Base-by-base conservation (phyloP, 2,888 invertebrate genomes). In the Sinelater perroti region DNA sequence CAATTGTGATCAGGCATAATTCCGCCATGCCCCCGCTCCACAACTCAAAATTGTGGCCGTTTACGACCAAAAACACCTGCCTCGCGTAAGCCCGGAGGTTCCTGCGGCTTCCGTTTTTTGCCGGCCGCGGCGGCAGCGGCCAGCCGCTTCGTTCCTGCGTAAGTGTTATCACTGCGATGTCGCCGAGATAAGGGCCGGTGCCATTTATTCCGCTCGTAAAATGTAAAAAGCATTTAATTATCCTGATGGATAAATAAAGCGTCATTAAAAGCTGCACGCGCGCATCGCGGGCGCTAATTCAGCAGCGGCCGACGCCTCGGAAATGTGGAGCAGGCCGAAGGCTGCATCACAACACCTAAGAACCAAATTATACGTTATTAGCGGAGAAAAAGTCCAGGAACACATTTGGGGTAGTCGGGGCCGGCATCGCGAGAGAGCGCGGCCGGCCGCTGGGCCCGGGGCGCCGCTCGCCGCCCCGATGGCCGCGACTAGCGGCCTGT, bases 331-430 rank as follows among this genome's bases (percentile, higher is more conserved):
- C 73, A 73, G 66, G 72, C 70, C 70, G 65, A 67, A 70, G 71
- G 69, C 70, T 67, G 67, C 70, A 71, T 71, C 69, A 70, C 65
- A 72, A 70, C 72, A 71, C 72, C 70, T 71, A 70, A 71, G 66
- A 71, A 62, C 70, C 64, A 75, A 75, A 75, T 75, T 74, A 75
- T 72, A 75, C 71, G 70, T 73, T 74, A 75, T 74, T 73, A 72
- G 68, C 69, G 66, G 70, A 70, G 24, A 68, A 70, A 71, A 71
- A 60, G 69, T 68, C 66, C 66, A 68, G 59, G 54, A 63, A 61
- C 60, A 58, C 56, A 52, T 52, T 56, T 56, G 44, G 35, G 13
- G n/a, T 11, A 52, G 20, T 28, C 20, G 36, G n/a, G 18, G 14
- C n/a, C 52, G 28, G 14, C 13, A 55, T 31, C 30, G 14, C 11